Conservation (phyloP, 2,888 invertebrate genomes). For the Drosophila dives region DNA sequence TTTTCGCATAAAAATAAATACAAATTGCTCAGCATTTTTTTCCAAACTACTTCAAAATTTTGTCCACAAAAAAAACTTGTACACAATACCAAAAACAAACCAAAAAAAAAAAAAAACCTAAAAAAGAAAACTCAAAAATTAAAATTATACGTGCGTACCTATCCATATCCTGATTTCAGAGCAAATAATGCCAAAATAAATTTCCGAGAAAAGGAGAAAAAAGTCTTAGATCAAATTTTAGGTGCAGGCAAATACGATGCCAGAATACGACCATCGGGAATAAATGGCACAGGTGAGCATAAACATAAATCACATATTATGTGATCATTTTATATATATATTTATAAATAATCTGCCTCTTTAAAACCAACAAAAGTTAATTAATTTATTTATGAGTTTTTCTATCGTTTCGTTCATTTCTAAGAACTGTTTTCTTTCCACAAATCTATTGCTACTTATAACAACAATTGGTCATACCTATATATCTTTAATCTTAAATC, state of each 20-base stretch:
- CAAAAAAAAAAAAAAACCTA: slow-evolving; percentile 13
- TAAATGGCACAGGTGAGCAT: slow-evolving; percentile 95
- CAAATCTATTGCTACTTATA: slow-evolving; percentile 32
- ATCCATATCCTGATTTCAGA: slow-evolving; percentile 86
- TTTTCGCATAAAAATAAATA: slow-evolving; percentile 25
- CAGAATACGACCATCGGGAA: slow-evolving; percentile 95
- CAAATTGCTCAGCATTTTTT: slow-evolving; percentile 51
- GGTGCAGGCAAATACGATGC: slow-evolving; percentile 96
- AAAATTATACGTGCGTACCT: slow-evolving; percentile 83
- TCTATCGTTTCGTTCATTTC: slow-evolving; percentile 12
- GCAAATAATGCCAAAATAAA: slow-evolving; percentile 93
- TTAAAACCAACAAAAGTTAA: slow-evolving; percentile 10
- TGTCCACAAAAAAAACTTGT: slow-evolving; percentile 23
- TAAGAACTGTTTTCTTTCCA: slow-evolving; percentile 19
- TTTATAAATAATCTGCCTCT: background rate
- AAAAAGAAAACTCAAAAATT: slow-evolving; percentile 44
- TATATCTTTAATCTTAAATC: slow-evolving; percentile 3
- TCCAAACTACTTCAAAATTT: slow-evolving; percentile 58
- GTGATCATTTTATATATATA: background rate
- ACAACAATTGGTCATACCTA: slow-evolving; percentile 50
- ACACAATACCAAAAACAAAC: slow-evolving; percentile 18
- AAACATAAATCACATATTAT: slow-evolving; percentile 1
- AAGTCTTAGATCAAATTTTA: slow-evolving; percentile 96
- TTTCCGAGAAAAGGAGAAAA: slow-evolving; percentile 97
- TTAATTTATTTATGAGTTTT: slow-evolving; percentile 14